Conservation (phyloP, 2,113 vertebrate genomes). For the Xenopus laevis region DNA sequence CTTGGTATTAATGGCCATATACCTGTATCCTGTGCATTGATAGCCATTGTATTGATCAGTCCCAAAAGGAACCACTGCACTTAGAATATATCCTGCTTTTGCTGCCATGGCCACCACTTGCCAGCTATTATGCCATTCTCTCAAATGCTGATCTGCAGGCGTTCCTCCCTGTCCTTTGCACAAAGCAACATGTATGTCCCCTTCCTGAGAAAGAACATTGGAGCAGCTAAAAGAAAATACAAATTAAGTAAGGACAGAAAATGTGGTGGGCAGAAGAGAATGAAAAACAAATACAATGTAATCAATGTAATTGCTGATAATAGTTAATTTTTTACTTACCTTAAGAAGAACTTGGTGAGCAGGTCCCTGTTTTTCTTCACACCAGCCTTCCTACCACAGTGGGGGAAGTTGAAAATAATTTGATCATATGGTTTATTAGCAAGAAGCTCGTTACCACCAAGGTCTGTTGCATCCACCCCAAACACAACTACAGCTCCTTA, state of each 20-base stretch:
- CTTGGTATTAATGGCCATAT: conserved; percentile 43
- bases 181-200: conserved; percentile 82
- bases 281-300: no score
- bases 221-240: conserved; percentile 63
- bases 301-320: no score
- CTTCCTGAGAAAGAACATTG: conserved; percentile 73
- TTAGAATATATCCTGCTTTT: conserved; percentile 78
- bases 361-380: conserved; percentile 88
- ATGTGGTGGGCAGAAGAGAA: no score
- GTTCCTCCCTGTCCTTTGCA: conserved; percentile 94
- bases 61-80: conserved; percentile 70
- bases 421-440: conserved; percentile 65
- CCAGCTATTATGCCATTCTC: conserved; percentile 98
- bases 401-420: conserved; percentile 92
- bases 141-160: conserved; percentile 75
- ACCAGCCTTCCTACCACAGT: conserved; percentile 91
- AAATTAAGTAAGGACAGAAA: not conserved
- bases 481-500: conserved; percentile 78
- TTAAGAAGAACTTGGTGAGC: conserved; percentile 81
- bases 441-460: conserved; percentile 63
- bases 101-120: conserved; percentile 88
- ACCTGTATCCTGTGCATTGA: conserved; percentile 92
- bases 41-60: conserved; percentile 69
- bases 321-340: conserved; percentile 60
- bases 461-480: conserved; percentile 80